Base-by-base conservation (phyloP, 2,888 invertebrate species). In the Philonicus albiceps region DNA sequence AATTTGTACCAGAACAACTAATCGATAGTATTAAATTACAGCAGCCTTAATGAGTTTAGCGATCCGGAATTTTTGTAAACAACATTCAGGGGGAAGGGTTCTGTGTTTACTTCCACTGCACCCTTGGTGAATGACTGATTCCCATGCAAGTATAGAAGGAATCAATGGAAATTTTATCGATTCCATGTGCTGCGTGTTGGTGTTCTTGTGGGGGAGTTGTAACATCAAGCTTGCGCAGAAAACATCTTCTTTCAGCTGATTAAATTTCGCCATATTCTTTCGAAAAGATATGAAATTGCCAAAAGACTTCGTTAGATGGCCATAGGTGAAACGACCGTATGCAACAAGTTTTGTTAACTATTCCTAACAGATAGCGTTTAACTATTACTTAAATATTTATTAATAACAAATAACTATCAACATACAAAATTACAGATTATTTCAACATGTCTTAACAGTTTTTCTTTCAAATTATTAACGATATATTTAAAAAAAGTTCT, bases 141-240 rank as follows among this genome's bases (percentile, higher is more conserved):
- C 11, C 40, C 22, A 37, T 37, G 16, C 22, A 40, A 76, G 76
- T 76, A 8, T 76, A 1, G 22, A 22, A 34, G 34, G 8, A 76
- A 76, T 76, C 37, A 76, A 76, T 76, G 76, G 53, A 53, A 43
- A 19, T 78, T 80, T 53, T 80, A 80, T 80, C 49, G 80, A 80
- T 80, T 80, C 31, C 27, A 80, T 7, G 7, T 80, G 22, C 43
- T 76, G 34, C 11, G 64, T 76, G n/a, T 76, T 16, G 40, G 22
- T 76, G 40, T n/a, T 40, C 19, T 76, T 22, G n/a, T 37, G n/a
- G 34, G n/a, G 40, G 37, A 11, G 37, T 19, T 43, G 76, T 76
- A 76, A 22, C 22, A 5, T 40, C 13, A 40, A n/a, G 40, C 34
- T 0, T 76, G 76, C 76, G 76, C 76, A 76, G 1, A 22, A 22